phyloP scores from a whole-genome alignment of 2,888 invertebrate species.

The Cyaniris semiargus region DNA sequence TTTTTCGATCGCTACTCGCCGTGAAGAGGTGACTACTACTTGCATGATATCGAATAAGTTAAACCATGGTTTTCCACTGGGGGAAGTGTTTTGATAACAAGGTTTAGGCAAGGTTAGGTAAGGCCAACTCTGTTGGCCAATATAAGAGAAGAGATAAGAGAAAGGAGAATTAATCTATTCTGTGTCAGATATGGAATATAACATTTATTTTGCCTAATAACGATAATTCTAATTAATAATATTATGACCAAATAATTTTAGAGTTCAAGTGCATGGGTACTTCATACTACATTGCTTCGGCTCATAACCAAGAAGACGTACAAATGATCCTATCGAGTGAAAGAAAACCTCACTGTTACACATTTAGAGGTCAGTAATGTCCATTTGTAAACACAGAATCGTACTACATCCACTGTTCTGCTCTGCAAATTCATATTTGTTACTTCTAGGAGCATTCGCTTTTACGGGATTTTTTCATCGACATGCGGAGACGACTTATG shows the following conservation, averaged over 20 bases:
- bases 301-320: slow-evolving; percentile 73
- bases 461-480: slow-evolving; percentile 73
- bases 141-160: too few species aligned
- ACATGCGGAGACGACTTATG: slow-evolving; percentile 70
- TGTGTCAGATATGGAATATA: too few species aligned
- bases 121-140: too few species aligned
- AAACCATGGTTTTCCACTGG: too few species aligned
- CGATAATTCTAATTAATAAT: too few species aligned
- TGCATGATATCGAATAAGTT: too few species aligned
- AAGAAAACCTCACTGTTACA: slow-evolving; percentile 72
- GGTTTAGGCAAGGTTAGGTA: too few species aligned
- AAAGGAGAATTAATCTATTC: too few species aligned
- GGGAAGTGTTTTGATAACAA: too few species aligned
- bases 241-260: slow-evolving; percentile 40
- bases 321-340: slow-evolving; percentile 75
- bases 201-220: too few species aligned
- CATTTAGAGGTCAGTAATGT: slow-evolving; percentile 61
- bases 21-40: too few species aligned
- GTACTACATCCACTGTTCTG: not conserved
- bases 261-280: slow-evolving; percentile 76
- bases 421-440: not conserved
- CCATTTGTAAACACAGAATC: not conserved
- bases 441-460: slow-evolving; percentile 62
- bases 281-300: slow-evolving; percentile 70
- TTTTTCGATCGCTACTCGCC: not conserved